Evolutionary conservation across 2,888 invertebrate species (phyloP).

Genomic region (Ganaspis brasiliensis): DNA sequence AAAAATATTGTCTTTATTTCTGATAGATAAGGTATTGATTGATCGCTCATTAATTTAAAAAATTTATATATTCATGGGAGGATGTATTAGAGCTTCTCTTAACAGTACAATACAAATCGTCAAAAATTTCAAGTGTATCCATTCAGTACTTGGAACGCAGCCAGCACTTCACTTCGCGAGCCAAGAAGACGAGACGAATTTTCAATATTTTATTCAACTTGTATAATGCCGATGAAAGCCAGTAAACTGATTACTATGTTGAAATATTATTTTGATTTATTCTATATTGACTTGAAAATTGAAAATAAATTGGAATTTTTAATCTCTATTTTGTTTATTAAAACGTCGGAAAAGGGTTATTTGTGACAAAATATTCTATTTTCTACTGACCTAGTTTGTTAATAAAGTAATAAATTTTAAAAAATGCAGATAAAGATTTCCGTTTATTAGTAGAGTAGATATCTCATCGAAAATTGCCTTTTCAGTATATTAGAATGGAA

Average conservation of each 20-base stretch:
- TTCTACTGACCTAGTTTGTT: too few species aligned
- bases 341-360: too few species aligned
- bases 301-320: background rate
- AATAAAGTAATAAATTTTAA: too few species aligned
- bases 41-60: background rate
- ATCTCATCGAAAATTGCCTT: too few species aligned
- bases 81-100: background rate
- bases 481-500: too few species aligned
- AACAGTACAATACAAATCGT: conserved; percentile 9
- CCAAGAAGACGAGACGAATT: conserved; percentile 31
- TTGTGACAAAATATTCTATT: too few species aligned
- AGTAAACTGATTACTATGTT: conserved; percentile 29
- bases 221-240: conserved; percentile 13
- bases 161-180: conserved; percentile 11
- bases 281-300: background rate
- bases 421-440: too few species aligned
- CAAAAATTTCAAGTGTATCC: conserved; percentile 15
- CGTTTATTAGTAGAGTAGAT: too few species aligned
- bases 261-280: conserved; percentile 7
- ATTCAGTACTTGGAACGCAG: conserved; percentile 3
- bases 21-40: too few species aligned
- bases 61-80: background rate
- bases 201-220: conserved; percentile 16
- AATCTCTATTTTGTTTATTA: background rate
- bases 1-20: too few species aligned